A percentile compares a stretch with the other conserved stretches of the same genome.
phyloP scores from a whole-genome alignment of 2,797 vertebrate species.

The Rhinogobio ventralis region DNA sequence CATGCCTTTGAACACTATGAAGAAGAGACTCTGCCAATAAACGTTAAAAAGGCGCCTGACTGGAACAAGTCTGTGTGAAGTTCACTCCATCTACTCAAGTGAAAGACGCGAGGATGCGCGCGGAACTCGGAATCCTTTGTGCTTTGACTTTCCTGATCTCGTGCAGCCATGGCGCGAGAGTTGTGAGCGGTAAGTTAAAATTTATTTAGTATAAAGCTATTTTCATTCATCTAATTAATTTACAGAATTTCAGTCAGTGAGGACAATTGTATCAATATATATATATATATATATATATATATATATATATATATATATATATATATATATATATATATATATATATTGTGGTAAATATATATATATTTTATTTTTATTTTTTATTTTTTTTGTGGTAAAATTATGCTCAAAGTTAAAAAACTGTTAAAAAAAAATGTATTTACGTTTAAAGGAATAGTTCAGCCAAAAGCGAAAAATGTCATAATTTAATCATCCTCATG shows the following conservation, averaged over 20 bases:
- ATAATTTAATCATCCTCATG: not conserved
- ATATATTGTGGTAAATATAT: not conserved
- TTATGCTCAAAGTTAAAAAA: not conserved
- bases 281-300: not conserved
- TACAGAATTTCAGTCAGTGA: not conserved
- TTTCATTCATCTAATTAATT: not conserved
- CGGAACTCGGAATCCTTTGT: slow-evolving; percentile 40
- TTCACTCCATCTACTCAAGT: slow-evolving; percentile 16
- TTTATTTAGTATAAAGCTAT: not conserved
- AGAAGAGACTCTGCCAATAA: slow-evolving; percentile 28
- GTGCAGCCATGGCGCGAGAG: slow-evolving; percentile 48
- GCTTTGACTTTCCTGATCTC: slow-evolving; percentile 37
- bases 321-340: not conserved
- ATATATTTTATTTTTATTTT: too few relatives aligned
- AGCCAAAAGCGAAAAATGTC: not conserved
- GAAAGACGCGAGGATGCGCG: slow-evolving; percentile 56
- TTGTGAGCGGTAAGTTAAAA: slow-evolving; percentile 59
- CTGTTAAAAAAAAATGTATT: too few relatives aligned
- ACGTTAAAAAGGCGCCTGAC: slow-evolving; percentile 16
- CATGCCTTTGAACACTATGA: slow-evolving; percentile 48
- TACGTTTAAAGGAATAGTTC: not conserved
- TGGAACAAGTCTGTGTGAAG: slow-evolving; percentile 11
- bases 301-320: not conserved
- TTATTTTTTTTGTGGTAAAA: not conserved
- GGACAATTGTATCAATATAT: not conserved